These are phyloP conservation scores for Calliopum simillimum DNA, from an alignment of 2,888 invertebrate species.

Conservation along the genomic window DNA sequence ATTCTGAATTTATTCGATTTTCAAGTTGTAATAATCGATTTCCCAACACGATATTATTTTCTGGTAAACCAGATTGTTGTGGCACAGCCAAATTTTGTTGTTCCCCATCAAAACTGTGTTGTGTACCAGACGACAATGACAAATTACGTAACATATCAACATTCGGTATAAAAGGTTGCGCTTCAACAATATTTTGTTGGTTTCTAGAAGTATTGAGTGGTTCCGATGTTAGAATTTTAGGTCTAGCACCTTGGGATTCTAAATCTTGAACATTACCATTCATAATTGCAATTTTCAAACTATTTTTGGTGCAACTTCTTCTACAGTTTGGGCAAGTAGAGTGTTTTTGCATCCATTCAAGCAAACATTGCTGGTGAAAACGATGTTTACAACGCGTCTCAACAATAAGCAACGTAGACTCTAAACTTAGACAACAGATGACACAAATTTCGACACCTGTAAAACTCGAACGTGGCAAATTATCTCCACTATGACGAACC, in stretches of 20 bases:
- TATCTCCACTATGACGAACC: too few relatives aligned
- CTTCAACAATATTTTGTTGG: too few relatives aligned
- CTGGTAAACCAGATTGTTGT: background rate
- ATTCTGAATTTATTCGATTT: background rate
- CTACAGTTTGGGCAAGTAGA: slow-evolving; percentile 11
- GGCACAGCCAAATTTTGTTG: background rate
- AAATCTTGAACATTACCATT: background rate
- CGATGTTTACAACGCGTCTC: slow-evolving; percentile 6
- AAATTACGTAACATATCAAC: too few relatives aligned
- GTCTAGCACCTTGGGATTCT: background rate
- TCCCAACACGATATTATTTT: background rate
- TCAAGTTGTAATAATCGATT: background rate
- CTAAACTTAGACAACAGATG: too few relatives aligned
- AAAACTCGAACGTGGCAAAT: too few relatives aligned
- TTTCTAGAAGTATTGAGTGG: too few relatives aligned
- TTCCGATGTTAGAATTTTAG: background rate
- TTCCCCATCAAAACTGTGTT: too few relatives aligned
- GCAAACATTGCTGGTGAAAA: slow-evolving; percentile 5
- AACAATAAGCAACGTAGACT: background rate
- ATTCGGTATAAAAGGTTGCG: too few relatives aligned
- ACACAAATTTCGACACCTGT: too few relatives aligned
- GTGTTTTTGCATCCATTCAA: background rate
- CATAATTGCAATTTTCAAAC: background rate
- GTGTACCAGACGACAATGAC: too few relatives aligned
- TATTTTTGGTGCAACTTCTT: slow-evolving; percentile 19